These are phyloP conservation scores for Pangasius macronema DNA, from an alignment of 2,797 vertebrate genomes.

Conservation along the genomic window DNA sequence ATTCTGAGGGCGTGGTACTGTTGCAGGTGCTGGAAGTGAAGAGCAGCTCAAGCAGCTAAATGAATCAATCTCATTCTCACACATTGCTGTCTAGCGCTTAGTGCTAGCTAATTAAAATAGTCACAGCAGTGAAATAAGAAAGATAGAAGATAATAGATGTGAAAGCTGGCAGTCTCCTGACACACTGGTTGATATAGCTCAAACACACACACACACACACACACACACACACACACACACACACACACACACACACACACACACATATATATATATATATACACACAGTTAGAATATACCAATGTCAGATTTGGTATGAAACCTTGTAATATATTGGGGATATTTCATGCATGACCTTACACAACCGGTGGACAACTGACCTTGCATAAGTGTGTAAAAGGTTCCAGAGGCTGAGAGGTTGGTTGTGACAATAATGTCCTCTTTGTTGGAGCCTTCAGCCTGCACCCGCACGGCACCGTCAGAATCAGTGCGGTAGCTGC, in stretches of 20 bases:
- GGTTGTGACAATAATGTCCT: constrained; percentile 94
- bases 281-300: neutral
- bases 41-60: neutral
- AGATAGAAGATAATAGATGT: neutral
- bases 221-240: too few relatives aligned
- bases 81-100: neutral
- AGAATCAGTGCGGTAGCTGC: constrained; percentile 90
- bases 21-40: neutral
- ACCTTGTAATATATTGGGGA: neutral
- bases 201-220: too few relatives aligned
- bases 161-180: neutral
- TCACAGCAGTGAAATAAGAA: constrained; percentile 6
- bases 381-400: constrained; percentile 97
- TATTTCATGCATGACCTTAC: neutral
- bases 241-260: too few relatives aligned
- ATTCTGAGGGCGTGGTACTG: neutral
- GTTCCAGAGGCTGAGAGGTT: constrained; percentile 95
- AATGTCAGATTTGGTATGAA: neutral
- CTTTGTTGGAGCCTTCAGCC: constrained; percentile 91
- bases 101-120: neutral
- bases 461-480: constrained; percentile 92
- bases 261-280: too few relatives aligned
- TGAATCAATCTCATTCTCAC: neutral
- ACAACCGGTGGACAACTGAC: constrained; percentile 68
- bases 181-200: neutral